A percentile compares a stretch with the other conserved stretches of the same genome.
Evolutionary conservation across 2,113 vertebrate genomes (phyloP).

Genomic region (Prunella fulvescens): DNA sequence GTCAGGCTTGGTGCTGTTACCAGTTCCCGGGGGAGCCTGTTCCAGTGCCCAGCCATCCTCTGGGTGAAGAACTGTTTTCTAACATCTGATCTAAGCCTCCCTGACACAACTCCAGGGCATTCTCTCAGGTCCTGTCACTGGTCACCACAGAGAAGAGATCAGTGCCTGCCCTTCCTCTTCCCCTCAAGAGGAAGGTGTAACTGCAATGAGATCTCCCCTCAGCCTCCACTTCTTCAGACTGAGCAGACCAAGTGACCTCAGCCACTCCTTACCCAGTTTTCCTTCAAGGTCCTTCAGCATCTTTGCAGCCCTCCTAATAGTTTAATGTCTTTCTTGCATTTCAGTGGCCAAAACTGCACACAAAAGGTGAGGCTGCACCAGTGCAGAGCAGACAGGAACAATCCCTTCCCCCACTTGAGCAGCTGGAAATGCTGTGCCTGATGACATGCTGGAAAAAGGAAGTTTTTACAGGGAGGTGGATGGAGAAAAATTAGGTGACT

Average conservation of each 20-base stretch:
- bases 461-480: background rate
- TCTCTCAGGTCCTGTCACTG: background rate
- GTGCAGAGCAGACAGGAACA: background rate
- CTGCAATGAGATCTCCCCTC: background rate
- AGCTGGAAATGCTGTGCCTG: background rate
- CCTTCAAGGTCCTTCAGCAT: background rate
- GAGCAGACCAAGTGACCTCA: background rate
- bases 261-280: accelerated
- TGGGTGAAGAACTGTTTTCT: background rate
- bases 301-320: background rate
- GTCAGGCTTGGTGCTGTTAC: background rate
- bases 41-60: background rate
- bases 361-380: background rate
- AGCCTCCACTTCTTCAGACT: background rate
- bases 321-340: background rate
- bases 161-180: background rate
- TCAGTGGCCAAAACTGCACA: background rate
- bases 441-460: background rate
- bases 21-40: background rate
- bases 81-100: background rate
- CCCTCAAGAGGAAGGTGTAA: accelerated
- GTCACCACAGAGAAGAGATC: background rate
- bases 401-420: background rate
- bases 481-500: background rate
- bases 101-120: background rate